A percentile compares a stretch with the other conserved stretches of the same genome.
Conservation (phyloP, 2,797 vertebrate genomes). For the Ctenopoma multispine region DNA sequence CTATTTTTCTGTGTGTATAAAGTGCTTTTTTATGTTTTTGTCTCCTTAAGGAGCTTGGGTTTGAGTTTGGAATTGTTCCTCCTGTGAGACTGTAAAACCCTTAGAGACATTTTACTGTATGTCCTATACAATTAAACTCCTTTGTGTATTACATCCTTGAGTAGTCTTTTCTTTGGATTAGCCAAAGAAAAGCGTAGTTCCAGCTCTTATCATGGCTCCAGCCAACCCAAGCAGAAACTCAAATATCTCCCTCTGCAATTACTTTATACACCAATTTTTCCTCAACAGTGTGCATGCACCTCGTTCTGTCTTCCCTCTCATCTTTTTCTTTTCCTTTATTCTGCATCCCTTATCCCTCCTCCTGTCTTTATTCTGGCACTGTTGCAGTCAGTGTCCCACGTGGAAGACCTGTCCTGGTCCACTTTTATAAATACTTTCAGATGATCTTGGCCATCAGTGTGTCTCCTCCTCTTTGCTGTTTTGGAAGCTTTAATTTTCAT, state of each 20-base stretch:
- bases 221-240: constrained; percentile 54
- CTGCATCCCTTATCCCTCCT: constrained; percentile 30
- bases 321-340: constrained; percentile 17
- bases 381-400: constrained; percentile 54
- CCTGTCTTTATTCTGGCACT: constrained; percentile 36
- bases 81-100: constrained; percentile 10
- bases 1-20: constrained; percentile 13
- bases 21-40: constrained; percentile 27
- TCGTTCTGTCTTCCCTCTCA: constrained; percentile 17
- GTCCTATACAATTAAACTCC: constrained; percentile 43
- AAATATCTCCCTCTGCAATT: constrained; percentile 44
- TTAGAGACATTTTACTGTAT: constrained; percentile 28
- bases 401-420: constrained; percentile 63
- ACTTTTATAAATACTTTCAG: constrained; percentile 68
- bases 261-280: constrained; percentile 44
- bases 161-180: constrained; percentile 48
- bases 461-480: constrained; percentile 15
- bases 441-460: constrained; percentile 63
- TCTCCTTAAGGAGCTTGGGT: constrained; percentile 23
- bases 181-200: constrained; percentile 24
- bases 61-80: constrained; percentile 13
- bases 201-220: constrained; percentile 39
- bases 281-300: constrained; percentile 17
- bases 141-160: constrained; percentile 43
- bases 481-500: constrained; percentile 27